A percentile compares a stretch with the other conserved stretches of the same genome.
Evolutionary conservation across 2,888 invertebrate genomes (phyloP).

Genomic region (Melanargia galathea): DNA sequence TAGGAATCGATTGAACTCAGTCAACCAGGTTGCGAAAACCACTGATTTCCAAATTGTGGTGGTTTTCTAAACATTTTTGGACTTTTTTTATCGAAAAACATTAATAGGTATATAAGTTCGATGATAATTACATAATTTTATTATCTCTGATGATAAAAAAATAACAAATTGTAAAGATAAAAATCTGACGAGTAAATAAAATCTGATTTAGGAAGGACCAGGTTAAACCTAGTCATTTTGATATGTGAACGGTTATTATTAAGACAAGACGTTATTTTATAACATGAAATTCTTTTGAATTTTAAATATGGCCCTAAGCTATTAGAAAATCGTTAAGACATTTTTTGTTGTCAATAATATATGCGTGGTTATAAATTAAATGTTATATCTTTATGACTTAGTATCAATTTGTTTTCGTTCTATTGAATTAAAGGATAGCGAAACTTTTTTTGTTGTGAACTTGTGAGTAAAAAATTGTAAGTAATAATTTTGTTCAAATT

Average conservation of each 20-base stretch:
- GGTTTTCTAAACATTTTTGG: too few species aligned
- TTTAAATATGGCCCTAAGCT: slow-evolving; percentile 24
- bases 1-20: too few species aligned
- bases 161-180: too few species aligned
- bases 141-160: too few species aligned
- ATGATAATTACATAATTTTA: too few species aligned
- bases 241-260: slow-evolving; percentile 1
- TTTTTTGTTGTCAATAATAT: slow-evolving; percentile 26
- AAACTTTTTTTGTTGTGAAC: neutral
- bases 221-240: neutral
- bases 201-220: neutral
- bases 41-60: too few species aligned
- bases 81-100: too few species aligned
- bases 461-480: too few species aligned
- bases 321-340: slow-evolving; percentile 23
- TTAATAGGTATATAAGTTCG: too few species aligned
- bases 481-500: too few species aligned
- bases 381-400: slow-evolving; percentile 19
- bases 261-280: slow-evolving; percentile 13
- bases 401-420: slow-evolving; percentile 24
- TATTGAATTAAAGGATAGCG: slow-evolving; percentile 27
- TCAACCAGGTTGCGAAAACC: too few species aligned
- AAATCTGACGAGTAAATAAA: too few species aligned
- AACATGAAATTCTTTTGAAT: slow-evolving; percentile 11
- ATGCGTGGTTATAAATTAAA: slow-evolving; percentile 25